Percentiles rank a stretch among this genome's conserved stretches.
These are phyloP conservation scores for Monochamus alternatus DNA, from an alignment of 2,888 invertebrate species.

Conservation along the genomic window DNA sequence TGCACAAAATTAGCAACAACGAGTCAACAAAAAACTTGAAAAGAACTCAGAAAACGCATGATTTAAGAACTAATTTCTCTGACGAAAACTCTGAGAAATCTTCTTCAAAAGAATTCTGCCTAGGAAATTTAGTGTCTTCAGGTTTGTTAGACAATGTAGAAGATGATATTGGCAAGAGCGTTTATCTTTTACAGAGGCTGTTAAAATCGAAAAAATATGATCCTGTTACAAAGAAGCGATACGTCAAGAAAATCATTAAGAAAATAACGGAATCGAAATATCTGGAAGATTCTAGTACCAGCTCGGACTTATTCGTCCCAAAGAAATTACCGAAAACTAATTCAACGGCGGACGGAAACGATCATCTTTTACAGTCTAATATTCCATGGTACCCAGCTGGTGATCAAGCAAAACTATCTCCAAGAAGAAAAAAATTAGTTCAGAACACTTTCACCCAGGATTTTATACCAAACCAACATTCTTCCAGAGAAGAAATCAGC, in stretches of 20 bases:
- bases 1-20: no score
- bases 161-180: conserved; percentile 77
- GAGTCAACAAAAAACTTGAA: background rate
- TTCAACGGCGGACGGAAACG: conserved; percentile 31
- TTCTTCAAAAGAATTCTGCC: conserved; percentile 23
- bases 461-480: conserved; percentile 40
- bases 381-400: conserved; percentile 69
- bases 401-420: conserved; percentile 30
- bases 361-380: conserved; percentile 59
- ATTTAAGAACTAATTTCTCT: conserved; percentile 2
- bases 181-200: conserved; percentile 75
- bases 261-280: conserved; percentile 76
- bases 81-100: conserved; percentile 25
- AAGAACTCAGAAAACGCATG: conserved; percentile 17
- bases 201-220: conserved; percentile 76
- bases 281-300: conserved; percentile 74
- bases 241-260: conserved; percentile 78
- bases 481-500: conserved; percentile 33
- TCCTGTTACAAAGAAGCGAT: conserved; percentile 75
- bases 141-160: conserved; percentile 23
- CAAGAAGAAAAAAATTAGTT: conserved; percentile 38
- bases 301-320: conserved; percentile 72
- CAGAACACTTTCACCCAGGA: conserved; percentile 50
- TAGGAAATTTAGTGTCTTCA: conserved; percentile 41
- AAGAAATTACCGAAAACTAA: conserved; percentile 55